These are phyloP conservation scores for Alca torda DNA, from an alignment of 2,797 vertebrate species.

Conservation along the genomic window DNA sequence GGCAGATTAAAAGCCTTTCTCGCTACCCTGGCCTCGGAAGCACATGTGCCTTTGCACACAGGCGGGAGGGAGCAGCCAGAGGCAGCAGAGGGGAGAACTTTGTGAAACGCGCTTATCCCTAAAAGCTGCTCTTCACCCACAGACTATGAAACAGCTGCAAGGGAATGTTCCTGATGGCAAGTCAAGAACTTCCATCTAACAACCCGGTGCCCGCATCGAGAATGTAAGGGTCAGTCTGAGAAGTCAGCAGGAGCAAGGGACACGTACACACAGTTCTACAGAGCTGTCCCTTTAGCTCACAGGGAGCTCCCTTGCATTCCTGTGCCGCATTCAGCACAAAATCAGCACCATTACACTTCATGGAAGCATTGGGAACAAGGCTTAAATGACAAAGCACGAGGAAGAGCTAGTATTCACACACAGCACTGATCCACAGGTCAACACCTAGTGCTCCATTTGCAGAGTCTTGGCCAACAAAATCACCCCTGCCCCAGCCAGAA, in stretches of 20 bases:
- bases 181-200: neutral
- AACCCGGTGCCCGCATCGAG: neutral
- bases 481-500: neutral
- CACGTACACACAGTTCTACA: rapidly evolving
- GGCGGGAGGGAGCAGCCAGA: constrained; percentile 10
- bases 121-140: neutral
- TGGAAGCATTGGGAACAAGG: neutral
- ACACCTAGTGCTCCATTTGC: neutral
- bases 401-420: neutral
- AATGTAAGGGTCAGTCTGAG: neutral
- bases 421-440: neutral
- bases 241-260: neutral
- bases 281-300: neutral
- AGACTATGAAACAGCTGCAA: constrained; percentile 16
- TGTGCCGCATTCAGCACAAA: neutral
- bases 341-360: neutral
- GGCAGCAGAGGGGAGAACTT: constrained; percentile 20
- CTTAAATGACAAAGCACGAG: constrained; percentile 6
- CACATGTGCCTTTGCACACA: neutral
- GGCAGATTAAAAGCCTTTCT: neutral
- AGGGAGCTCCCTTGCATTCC: neutral
- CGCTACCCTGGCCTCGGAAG: neutral
- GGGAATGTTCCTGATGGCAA: neutral
- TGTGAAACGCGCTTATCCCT: constrained; percentile 12
- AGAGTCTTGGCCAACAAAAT: neutral